These are phyloP conservation scores for Listrodromus nycthemerus DNA, from an alignment of 2,888 invertebrate species.

Conservation along the genomic window DNA sequence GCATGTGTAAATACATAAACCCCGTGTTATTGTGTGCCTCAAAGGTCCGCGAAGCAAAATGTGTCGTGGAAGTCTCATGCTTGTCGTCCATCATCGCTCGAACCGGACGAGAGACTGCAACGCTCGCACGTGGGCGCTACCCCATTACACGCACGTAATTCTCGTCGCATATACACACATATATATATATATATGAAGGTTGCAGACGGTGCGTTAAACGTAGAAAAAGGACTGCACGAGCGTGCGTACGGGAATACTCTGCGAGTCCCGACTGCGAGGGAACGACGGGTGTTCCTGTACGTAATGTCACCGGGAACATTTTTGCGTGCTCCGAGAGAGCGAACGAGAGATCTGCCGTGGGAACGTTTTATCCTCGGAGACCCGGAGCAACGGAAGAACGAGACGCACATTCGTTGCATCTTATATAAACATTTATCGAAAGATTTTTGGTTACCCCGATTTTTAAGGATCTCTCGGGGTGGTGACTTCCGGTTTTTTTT, in stretches of 20 bases:
- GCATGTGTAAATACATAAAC: not conserved
- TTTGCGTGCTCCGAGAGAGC: conserved; percentile 64
- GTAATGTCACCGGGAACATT: conserved; percentile 68
- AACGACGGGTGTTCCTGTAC: conserved; percentile 62
- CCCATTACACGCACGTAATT: conserved; percentile 67
- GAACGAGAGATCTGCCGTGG: conserved; percentile 60
- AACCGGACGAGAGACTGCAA: conserved; percentile 52
- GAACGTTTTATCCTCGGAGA: conserved; percentile 57
- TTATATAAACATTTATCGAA: not conserved
- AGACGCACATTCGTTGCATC: not conserved
- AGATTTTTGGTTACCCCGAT: not conserved
- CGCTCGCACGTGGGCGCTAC: conserved; percentile 65
- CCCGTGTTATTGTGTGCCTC: not conserved
- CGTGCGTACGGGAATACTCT: conserved; percentile 28
- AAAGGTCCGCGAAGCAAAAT: conserved; percentile 45
- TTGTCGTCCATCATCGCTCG: conserved; percentile 56
- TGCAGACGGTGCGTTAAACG: not conserved
- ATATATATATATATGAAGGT: not conserved
- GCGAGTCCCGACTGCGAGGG: conserved; percentile 33
- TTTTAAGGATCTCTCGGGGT: too few species aligned
- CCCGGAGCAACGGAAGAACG: conserved; percentile 29
- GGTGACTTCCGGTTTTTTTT: too few species aligned
- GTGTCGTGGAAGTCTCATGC: conserved; percentile 42
- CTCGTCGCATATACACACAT: conserved; percentile 40
- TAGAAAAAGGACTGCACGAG: conserved; percentile 1